Percentiles rank a stretch among this genome's conserved stretches.
These are phyloP conservation scores for Chromobotia macracanthus DNA, from an alignment of 2,797 vertebrate genomes.

Conservation along the genomic window DNA sequence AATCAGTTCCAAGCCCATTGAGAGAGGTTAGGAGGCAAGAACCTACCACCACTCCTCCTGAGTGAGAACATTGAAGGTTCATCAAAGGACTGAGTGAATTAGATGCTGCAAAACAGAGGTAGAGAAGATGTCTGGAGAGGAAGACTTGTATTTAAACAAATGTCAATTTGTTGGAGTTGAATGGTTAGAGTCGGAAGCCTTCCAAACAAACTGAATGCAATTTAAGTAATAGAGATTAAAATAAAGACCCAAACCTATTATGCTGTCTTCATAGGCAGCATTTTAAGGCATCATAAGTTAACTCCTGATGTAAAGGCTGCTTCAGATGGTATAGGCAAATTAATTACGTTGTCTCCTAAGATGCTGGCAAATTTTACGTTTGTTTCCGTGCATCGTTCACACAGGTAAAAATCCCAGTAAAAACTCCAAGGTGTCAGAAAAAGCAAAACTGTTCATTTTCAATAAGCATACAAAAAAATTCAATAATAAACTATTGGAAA, in stretches of 20 bases:
- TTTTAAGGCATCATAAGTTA: not conserved
- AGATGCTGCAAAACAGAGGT: not conserved
- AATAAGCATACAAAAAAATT: too few relatives aligned
- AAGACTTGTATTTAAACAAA: slow-evolving; percentile 2
- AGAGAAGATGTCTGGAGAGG: too few relatives aligned
- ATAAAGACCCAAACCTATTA: not conserved
- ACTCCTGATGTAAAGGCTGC: not conserved
- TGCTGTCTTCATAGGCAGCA: not conserved
- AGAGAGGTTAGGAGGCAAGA: slow-evolving; percentile 42
- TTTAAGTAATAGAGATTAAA: not conserved
- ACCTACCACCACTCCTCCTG: not conserved
- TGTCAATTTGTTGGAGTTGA: too few relatives aligned
- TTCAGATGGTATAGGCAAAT: not conserved
- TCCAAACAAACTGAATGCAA: slow-evolving; percentile 2
- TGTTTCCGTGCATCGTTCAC: too few relatives aligned
- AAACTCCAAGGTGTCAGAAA: too few relatives aligned
- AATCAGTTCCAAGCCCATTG: slow-evolving; percentile 46
- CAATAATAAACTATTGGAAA: too few relatives aligned
- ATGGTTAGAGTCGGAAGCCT: not conserved
- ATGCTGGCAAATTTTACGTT: too few relatives aligned
- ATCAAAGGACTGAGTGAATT: slow-evolving; percentile 17
- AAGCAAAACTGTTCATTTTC: too few relatives aligned
- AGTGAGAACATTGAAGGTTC: slow-evolving; percentile 9
- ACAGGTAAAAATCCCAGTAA: too few relatives aligned
- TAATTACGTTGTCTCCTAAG: not conserved